Evolutionary conservation across 2,113 vertebrate species (phyloP), one percentile per base, ranked within the genome.

Genomic region (Polypterus senegalus): DNA sequence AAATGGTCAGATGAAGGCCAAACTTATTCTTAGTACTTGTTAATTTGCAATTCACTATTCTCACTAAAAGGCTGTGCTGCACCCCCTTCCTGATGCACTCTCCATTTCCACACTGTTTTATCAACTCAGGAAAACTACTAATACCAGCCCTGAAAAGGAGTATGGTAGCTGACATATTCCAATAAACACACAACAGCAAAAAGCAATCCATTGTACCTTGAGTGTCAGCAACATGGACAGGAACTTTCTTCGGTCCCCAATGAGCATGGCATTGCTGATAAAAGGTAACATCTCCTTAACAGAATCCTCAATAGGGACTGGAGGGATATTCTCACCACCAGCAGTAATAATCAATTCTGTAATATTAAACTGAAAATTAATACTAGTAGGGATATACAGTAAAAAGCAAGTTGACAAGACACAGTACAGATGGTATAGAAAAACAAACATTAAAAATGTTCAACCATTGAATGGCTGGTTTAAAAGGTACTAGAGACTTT

Each of bases 321-420:
- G 94, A 5, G 89, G 76, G 9, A 98, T 59, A 4, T 95, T 97
- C 69, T 98, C 96, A 0, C 94, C 96, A 1, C 90, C 86, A 0
- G 92, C 91, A 0, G 89, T 98, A 76, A 96, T 93, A 75, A 98
- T 91, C 57, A 97, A 79, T 78, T 98, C 95, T 98, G 73, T 48
- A 76, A 76, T 53, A n/a, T 27, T 27, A 27, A 27, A 27, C 27
- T 27, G 27, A 27, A 27, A 27, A 27, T 58, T 7, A 46, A 7
- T 4, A 6, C 57, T 7, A 11, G 27, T 58, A 51, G 8, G 46
- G 4, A 27, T 46, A 46, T 45, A 53, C 51, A 53, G 8, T 8
- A 8, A n/a, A 6, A 47, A 45, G 27, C 27, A 47, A 4, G 6
- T n/a, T 47, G 9, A 47, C 27, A 3, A 57, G 27, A 49, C 4